Evolutionary conservation across 35 echinoderm and acorn worm species (phyloP).

Genomic region (Patiria miniata): DNA sequence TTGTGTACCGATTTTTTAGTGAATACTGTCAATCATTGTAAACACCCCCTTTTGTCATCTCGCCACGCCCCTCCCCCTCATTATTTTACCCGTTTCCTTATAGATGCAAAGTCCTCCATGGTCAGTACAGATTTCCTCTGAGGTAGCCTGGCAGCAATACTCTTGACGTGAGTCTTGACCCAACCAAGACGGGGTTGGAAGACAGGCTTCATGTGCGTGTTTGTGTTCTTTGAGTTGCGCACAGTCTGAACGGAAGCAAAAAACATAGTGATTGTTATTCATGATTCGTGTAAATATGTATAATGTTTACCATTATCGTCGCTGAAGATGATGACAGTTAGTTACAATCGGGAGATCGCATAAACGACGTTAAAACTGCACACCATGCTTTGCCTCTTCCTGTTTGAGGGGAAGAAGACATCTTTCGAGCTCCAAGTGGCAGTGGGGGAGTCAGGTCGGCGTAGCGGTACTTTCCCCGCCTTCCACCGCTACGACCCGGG

Average conservation of each 20-base stretch:
- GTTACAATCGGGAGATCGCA: neutral
- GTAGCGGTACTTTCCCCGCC: no score
- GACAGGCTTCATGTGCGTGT: neutral
- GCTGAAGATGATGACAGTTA: neutral
- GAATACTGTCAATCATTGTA: no score
- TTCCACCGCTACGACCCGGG: no score
- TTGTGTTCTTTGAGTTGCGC: neutral
- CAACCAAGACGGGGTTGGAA: slow-evolving; percentile 79
- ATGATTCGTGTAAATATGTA: neutral
- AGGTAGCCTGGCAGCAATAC: slow-evolving; percentile 69
- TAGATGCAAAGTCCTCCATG: slow-evolving; percentile 72
- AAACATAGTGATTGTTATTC: no score
- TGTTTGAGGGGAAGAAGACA: no score
- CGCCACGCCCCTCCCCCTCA: neutral
- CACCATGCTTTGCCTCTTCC: no score
- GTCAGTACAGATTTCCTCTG: slow-evolving; percentile 61
- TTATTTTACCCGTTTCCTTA: slow-evolving; percentile 74
- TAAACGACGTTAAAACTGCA: no score
- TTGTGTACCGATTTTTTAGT: no score
- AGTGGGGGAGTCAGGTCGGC: no score
- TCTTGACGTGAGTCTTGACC: slow-evolving; percentile 59
- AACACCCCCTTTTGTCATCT: no score
- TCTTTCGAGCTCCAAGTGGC: no score
- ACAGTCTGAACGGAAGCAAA: neutral
- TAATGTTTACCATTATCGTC: neutral